Evolutionary conservation across 2,113 vertebrate genomes (phyloP), one percentile per base, ranked within the genome.

Genomic region (Leptobrachium leishanense): DNA sequence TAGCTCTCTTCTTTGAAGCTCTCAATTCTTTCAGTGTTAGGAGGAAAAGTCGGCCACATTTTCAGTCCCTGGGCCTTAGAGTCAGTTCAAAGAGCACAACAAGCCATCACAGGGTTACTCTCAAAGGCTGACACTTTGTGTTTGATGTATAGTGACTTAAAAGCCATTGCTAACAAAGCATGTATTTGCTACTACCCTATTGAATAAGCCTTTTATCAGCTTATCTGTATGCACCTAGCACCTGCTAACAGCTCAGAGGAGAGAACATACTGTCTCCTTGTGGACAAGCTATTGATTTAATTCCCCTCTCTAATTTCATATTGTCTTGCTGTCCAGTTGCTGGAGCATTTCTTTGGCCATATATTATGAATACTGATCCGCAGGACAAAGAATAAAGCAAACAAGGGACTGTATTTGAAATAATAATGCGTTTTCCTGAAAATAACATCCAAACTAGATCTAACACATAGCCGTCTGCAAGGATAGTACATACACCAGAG

Each of bases 131-230:
- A 92, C 89, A 89, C 85, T 90, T 85, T 87, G 89, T 90, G 85
- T 93, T 92, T 93, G 91, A 92, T 92, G 90, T 92, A 87, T 84
- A 83, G 85, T 89, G 89, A 90, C 88, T 90, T 92, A 89, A 90
- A 93, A 90, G 88, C 88, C 88, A 90, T 92, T 84, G 83, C 85
- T 85, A 86, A 86, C 82, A 90, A 89, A 91, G 89, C 84, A 89
- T 82, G 85, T 90, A 82, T 89, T 93, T 91, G 87, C 86, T 90
- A 88, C 86, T 76, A 85, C 84, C 90, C 86, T 85, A 86, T 86
- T 82, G 83, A 89, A 91, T 90, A 85, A 88, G 82, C 85, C 89
- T 84, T 90, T 91, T 92, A 93, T 90, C 88, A 90, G 82, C 87
- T 90, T 88, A 91, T 93, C 87, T 90, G 88, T 92, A 92, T 93